Base-by-base conservation (phyloP, 1,140 invertebrate genomes). In the Drosophila funebris region DNA sequence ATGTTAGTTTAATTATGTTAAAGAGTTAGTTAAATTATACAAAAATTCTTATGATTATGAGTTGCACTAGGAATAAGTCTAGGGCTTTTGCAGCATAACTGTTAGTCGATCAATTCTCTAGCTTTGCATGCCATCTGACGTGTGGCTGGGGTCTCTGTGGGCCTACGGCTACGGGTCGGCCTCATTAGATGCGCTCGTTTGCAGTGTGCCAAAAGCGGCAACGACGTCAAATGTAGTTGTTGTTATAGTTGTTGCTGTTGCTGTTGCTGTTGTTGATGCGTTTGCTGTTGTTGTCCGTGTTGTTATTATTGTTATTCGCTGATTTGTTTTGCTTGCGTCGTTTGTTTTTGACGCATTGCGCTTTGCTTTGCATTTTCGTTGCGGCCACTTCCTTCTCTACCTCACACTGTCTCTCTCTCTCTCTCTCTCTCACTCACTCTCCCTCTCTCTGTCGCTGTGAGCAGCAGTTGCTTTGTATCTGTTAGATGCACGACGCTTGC, bases 161-260 rank as follows among this genome's bases (percentile, higher is more conserved):
- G 66, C 61, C 68, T 57, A 71, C 33, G 52, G 41, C 63, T 46
- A 16, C 29, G 46, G 37, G 48, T 37, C 54, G 81, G 53, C 76
- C 81, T 64, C 80, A 79, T 80, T 83, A 80, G 77, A 75, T 66
- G 77, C 76, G 73, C 75, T 75, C 67, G 73, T 78, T 76, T 66
- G 63, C 57, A 60, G 48, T 69, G 64, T 63, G 56, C 63, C 71
- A 73, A 69, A 72, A 72, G 68, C 44, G 27, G 62, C 69, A 11
- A 52, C 70, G 31, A 68, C 54, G 56, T 60, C 64, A 33, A 52
- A 33, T 39, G 31, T 53, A 52, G 37, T 64, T 64, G 50, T 37
- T 39, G 41, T 41, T 41, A n/a, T 41, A 27, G 46, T 18, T n/a
- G 20, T 46, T 24, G 44, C 27, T 44, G 29, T 31, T 41, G 33